phyloP scores from a whole-genome alignment of 2,797 vertebrate genomes.

The Sardinella longiceps region DNA sequence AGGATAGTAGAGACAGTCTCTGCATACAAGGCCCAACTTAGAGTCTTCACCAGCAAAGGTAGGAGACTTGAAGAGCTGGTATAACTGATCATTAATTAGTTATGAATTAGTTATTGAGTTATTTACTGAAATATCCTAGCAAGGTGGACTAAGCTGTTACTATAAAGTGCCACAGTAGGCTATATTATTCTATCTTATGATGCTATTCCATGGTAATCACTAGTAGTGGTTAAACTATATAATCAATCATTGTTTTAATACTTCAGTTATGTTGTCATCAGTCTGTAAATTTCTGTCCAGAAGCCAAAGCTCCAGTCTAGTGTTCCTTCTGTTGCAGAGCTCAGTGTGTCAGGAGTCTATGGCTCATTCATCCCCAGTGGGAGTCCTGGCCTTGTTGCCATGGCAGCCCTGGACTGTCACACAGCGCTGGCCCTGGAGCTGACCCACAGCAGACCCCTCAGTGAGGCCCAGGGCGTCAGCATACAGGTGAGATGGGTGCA shows the following conservation, averaged over 20 bases:
- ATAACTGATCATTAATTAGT: too few relatives aligned
- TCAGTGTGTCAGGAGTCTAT: conserved; percentile 75
- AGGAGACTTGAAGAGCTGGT: conserved; percentile 6
- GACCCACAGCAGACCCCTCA: conserved; percentile 68
- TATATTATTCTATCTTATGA: too few relatives aligned
- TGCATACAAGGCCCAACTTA: conserved; percentile 73
- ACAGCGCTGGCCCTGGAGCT: conserved; percentile 76
- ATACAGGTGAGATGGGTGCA: conserved; percentile 74
- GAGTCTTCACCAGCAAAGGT: conserved; percentile 77
- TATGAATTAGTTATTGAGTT: too few relatives aligned
- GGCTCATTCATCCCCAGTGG: conserved; percentile 68
- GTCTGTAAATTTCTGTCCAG: neutral
- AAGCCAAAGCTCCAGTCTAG: too few relatives aligned
- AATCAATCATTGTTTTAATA: neutral
- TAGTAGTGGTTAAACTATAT: neutral
- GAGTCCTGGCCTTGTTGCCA: conserved; percentile 59
- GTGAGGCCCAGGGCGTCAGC: conserved; percentile 68
- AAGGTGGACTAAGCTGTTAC: neutral
- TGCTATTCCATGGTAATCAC: too few relatives aligned
- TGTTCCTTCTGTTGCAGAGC: conserved; percentile 58
- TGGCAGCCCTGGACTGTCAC: conserved; percentile 70
- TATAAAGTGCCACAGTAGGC: too few relatives aligned
- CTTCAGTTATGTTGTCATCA: neutral
- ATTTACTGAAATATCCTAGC: neutral
- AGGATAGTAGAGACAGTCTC: conserved; percentile 58